phyloP scores from a whole-genome alignment of 2,113 vertebrate species.

The Cariama cristata region DNA sequence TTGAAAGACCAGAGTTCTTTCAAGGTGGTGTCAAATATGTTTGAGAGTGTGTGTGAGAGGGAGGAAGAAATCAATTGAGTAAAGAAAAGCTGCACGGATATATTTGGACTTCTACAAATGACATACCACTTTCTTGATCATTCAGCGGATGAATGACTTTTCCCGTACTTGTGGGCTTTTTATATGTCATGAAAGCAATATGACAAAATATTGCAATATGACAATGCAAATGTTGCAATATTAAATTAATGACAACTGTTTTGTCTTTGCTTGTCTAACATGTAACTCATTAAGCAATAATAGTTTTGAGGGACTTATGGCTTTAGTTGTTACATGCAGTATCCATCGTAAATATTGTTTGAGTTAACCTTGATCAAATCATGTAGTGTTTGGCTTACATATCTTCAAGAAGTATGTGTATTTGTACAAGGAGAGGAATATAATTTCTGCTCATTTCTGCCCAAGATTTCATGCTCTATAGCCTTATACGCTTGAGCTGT shows the following conservation, averaged over 20 bases:
- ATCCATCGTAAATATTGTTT: not conserved
- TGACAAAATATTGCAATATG: not conserved
- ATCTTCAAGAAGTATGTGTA: not conserved
- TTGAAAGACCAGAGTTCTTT: not conserved
- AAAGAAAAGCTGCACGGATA: not conserved
- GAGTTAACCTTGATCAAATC: not conserved
- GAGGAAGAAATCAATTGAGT: not conserved
- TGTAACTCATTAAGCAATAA: not conserved
- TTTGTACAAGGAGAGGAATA: not conserved
- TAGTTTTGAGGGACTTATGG: not conserved
- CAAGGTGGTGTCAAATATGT: not conserved
- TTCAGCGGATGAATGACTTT: not conserved
- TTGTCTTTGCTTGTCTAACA: not conserved
- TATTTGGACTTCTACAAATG: not conserved
- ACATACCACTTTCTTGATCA: not conserved
- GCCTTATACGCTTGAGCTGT: not conserved
- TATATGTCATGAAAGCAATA: not conserved
- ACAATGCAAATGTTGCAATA: not conserved
- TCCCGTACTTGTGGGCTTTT: not conserved
- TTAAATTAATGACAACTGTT: not conserved
- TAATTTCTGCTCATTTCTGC: not conserved
- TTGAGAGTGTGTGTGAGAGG: not conserved
- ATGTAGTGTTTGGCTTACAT: accelerated
- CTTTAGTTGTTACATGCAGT: not conserved
- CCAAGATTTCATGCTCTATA: not conserved